phyloP scores from a whole-genome alignment of 2,888 invertebrate species.

The Melangyna quadrimaculata region DNA sequence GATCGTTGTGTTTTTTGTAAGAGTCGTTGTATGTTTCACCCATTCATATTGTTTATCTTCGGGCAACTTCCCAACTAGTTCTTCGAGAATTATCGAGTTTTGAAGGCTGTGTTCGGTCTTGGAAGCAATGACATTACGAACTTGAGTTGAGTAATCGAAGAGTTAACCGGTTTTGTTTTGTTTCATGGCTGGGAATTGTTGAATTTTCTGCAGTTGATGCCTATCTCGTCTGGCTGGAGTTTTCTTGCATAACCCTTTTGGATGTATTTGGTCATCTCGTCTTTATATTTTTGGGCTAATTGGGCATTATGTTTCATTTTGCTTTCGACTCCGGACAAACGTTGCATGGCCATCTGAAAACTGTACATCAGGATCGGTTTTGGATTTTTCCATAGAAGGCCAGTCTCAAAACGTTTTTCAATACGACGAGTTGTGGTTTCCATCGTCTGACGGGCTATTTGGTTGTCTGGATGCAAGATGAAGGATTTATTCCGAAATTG shows the following conservation, averaged over 20 bases:
- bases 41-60: no score
- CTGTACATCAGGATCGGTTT: neutral
- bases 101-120: no score
- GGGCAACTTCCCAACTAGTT: neutral
- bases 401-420: slow-evolving; percentile 53
- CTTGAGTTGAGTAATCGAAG: no score
- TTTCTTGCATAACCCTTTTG: slow-evolving; percentile 71
- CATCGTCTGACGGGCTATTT: slow-evolving; percentile 23
- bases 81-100: no score
- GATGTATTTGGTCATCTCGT: no score
- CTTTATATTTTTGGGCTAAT: neutral
- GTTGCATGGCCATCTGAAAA: neutral
- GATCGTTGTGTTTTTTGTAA: no score
- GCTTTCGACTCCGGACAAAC: neutral
- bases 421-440: slow-evolving; percentile 10
- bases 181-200: no score
- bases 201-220: slow-evolving; percentile 16
- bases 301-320: neutral
- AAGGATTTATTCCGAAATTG: neutral
- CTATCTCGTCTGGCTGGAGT: slow-evolving; percentile 61
- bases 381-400: slow-evolving; percentile 48
- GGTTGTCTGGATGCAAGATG: neutral
- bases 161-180: no score
- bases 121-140: no score
- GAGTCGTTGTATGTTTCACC: no score